These are phyloP conservation scores for Chaenocephalus aceratus DNA, from an alignment of 2,113 vertebrate genomes.

Conservation along the genomic window DNA sequence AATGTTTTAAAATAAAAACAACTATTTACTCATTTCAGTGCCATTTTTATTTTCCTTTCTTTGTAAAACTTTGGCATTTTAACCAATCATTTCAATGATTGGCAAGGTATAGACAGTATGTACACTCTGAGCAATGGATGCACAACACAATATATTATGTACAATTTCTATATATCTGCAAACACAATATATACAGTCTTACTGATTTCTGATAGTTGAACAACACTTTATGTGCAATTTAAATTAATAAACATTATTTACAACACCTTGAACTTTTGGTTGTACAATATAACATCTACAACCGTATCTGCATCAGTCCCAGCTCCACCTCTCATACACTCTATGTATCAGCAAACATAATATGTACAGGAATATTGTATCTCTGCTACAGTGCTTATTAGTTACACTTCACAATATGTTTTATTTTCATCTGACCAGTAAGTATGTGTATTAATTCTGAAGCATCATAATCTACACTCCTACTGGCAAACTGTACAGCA, in stretches of 20 bases:
- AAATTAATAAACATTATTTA: constrained; percentile 66
- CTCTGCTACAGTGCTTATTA: constrained; percentile 34
- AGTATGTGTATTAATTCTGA: constrained; percentile 9
- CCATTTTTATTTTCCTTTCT: constrained; percentile 62
- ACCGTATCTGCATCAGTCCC: constrained; percentile 28
- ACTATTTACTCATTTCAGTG: neutral
- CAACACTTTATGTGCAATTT: constrained; percentile 50
- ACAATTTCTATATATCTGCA: constrained; percentile 66
- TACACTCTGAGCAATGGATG: constrained; percentile 70
- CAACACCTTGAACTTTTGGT: constrained; percentile 28
- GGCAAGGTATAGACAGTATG: constrained; percentile 70
- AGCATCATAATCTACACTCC: constrained; percentile 38
- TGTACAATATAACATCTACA: constrained; percentile 44
- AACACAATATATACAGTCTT: constrained; percentile 67
- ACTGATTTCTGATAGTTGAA: constrained; percentile 14
- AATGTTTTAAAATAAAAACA: neutral
- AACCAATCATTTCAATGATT: constrained; percentile 62
- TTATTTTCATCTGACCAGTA: constrained; percentile 25
- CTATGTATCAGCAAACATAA: constrained; percentile 24
- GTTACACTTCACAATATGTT: constrained; percentile 32
- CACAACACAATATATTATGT: constrained; percentile 63
- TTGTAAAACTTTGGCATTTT: constrained; percentile 76
- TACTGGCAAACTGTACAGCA: constrained; percentile 39
- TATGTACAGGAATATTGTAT: constrained; percentile 31
- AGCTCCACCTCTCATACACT: constrained; percentile 23